Evolutionary conservation across 2,113 vertebrate genomes (phyloP), one percentile per base, ranked within the genome.

Genomic region (Chauna torquata): DNA sequence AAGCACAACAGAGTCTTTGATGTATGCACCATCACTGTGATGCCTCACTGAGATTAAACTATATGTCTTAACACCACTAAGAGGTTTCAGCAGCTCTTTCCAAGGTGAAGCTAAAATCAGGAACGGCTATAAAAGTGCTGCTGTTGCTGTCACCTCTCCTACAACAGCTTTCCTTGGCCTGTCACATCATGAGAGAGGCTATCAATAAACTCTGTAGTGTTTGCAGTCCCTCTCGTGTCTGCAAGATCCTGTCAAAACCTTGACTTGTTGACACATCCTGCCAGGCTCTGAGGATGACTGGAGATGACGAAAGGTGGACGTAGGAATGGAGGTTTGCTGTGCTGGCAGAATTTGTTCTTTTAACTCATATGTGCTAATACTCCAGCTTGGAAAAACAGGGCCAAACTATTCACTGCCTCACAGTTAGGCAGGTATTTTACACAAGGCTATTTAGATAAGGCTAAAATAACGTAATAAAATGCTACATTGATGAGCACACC

Each of bases 281-380:
- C 75, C 95, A 97, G 94, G 90, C 84, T 86, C 88, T 54, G 83
- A 66, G 86, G 84, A 92, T 86, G 84, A 88, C 91, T 97, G 88
- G 83, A 96, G 93, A 94, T 34, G 71, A 96, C 57, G 92, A 90
- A 96, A 96, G 75, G 95, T 91, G 82, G 94, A 92, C 68, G 80
- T 2, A 93, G 71, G 78, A 96, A 77, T 34, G 76, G 69, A 88
- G 80, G 32, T 71, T 91, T 82, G 94, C 86, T 95, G 76, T 86
- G 71, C 96, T 81, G 90, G 72, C 96, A 23, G 1, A 95, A 68
- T 96, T 93, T 95, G 94, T 93, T 97, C 94, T 96, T 98, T 97
- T 95, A 90, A 89, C 30, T 52, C 84, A 93, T 54, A 79, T 25
- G 90, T 90, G 94, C 95, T 95, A 94, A 80, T 78, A 75, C n/a